These are phyloP conservation scores for Pygocentrus nattereri DNA, from an alignment of 2,797 vertebrate species.

Conservation along the genomic window DNA sequence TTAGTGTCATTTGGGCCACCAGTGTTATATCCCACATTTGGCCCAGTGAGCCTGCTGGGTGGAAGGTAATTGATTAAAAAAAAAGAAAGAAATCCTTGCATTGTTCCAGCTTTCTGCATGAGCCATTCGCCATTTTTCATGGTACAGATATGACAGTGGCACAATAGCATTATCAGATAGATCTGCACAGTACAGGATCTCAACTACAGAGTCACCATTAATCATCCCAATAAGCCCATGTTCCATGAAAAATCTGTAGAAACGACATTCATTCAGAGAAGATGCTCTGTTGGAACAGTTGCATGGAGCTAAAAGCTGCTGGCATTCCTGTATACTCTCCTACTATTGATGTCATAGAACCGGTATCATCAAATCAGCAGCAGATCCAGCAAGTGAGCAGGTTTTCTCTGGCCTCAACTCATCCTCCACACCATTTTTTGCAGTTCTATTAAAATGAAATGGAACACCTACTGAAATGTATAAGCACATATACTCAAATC, in stretches of 20 bases:
- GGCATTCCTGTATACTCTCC: background rate
- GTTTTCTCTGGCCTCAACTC: too few species aligned
- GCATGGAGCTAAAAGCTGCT: background rate
- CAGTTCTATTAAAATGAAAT: too few species aligned
- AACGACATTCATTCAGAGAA: background rate
- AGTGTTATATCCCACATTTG: too few species aligned
- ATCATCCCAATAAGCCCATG: constrained; percentile 34
- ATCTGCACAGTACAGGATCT: constrained; percentile 26
- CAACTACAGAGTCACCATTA: constrained; percentile 31
- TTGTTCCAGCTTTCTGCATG: constrained; percentile 18
- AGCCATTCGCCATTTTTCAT: constrained; percentile 33
- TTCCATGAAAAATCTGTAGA: constrained; percentile 20
- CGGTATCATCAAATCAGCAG: background rate
- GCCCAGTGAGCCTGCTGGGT: background rate
- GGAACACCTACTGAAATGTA: too few species aligned
- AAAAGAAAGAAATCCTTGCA: background rate
- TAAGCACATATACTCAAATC: too few species aligned
- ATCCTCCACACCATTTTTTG: too few species aligned
- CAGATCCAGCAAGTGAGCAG: background rate
- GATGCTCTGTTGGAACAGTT: background rate
- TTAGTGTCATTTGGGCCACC: background rate
- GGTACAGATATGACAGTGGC: constrained; percentile 27
- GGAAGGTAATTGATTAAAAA: background rate
- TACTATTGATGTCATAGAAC: background rate
- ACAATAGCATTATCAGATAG: constrained; percentile 33